Evolutionary conservation across 1,140 invertebrate species (phyloP), one percentile per base, ranked within the genome.

Genomic region (Nymphalis io): DNA sequence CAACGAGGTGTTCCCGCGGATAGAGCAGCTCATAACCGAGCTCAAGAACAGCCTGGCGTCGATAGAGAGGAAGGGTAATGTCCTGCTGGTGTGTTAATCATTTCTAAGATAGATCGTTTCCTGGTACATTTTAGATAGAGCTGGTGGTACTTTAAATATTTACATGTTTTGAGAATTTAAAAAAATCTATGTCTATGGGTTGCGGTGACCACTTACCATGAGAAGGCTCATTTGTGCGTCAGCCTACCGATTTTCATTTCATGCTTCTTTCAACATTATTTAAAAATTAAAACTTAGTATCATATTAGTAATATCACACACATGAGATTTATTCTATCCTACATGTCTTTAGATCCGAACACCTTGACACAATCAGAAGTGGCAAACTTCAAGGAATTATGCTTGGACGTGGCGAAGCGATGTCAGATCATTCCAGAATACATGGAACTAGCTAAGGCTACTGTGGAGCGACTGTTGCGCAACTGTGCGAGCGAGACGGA

Each of bases 371-470:
- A 85, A 53, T 84, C 82, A 0, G 86, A 88, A 55, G 87, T 87
- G 33, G 62, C 65, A 0, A 85, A 75, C 38, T 89, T 89, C 68
- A 85, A 88, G 44, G 89, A 91, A 21, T 73, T 89, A 2, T 88
- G 86, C 23, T 12, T 88, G 57, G 89, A 91, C 0, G 74, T 91
- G 13, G 84, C 86, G 0, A 78, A 68, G 46, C 80, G 81, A n/a
- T 91, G 87, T 67, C 85, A 87, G 62, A 91, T 91, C 11, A 91
- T 91, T 44, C 89, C 89, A 0, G 89, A 91, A 38, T 91, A 91
- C 55, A 88, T 91, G 89, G 81, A 88, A 48, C 60, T 88, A n/a
- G 88, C 88, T 0, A 89, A 87, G 61, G 53, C 60, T 11, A 87
- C 85, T 0, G 85, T 87, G 12, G 85, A 84, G 57, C 73, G 80